Conservation (phyloP, 2,113 vertebrate genomes). For the Erythrolamprus reginae region DNA sequence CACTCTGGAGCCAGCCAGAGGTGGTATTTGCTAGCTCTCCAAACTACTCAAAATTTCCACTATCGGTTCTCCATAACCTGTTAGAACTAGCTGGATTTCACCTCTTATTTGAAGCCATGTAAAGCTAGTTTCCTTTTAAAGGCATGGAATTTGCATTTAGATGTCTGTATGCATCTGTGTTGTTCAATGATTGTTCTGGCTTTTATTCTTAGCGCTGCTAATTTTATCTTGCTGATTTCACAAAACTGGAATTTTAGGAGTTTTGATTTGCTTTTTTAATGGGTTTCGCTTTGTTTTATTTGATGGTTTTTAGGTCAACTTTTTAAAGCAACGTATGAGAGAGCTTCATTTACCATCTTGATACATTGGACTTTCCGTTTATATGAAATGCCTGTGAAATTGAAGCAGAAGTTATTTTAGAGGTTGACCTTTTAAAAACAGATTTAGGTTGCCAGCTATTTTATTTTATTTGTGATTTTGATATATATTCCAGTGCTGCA, state of each 20-base stretch:
- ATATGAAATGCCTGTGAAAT: neutral
- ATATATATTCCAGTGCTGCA: neutral
- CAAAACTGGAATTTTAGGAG: neutral
- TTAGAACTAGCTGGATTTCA: too few species aligned
- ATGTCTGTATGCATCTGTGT: too few species aligned
- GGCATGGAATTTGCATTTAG: neutral
- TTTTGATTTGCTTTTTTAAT: neutral
- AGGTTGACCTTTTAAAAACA: neutral
- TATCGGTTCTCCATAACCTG: too few species aligned
- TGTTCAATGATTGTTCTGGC: neutral
- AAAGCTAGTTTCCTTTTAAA: neutral
- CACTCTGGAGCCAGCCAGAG: too few species aligned
- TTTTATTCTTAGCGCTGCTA: neutral
- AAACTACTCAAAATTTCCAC: too few species aligned
- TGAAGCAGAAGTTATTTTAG: neutral
- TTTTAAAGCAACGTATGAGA: neutral
- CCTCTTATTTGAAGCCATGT: neutral
- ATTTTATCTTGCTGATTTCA: neutral
- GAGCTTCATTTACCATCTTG: neutral
- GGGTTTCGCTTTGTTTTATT: neutral
- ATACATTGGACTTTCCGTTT: neutral
- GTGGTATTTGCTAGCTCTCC: too few species aligned
- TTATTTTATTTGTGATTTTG: neutral
- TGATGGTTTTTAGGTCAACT: neutral
- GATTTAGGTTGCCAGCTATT: neutral